Evolutionary conservation across 2,797 vertebrate species (phyloP), one percentile per base, ranked within the genome.

Genomic region (Adelosebastes latens): DNA sequence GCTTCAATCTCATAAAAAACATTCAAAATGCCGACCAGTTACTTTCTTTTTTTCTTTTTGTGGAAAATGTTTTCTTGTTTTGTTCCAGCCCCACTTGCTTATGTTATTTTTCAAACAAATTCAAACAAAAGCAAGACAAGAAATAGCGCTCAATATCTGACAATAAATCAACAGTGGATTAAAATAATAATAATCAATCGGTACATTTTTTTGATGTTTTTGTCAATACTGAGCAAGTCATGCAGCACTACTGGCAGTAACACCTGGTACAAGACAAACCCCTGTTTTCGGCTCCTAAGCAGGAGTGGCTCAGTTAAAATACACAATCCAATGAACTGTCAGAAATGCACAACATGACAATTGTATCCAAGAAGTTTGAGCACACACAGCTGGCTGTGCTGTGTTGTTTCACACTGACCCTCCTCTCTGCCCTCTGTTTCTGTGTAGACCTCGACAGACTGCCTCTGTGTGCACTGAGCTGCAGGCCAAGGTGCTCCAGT

Each of bases 401-500:
- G 39, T 53, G 58, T 63, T 67, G 2, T 58, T 53, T 73, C 68
- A 11, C 46, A 4, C 68, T 79, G 76, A 87, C 53, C n/a, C 46
- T 77, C 69, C 53, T 69, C 32, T 70, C 55, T 31, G 1, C 60
- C n/a, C 49, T 87, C 16, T 85, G 60, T 78, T 77, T 72, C 29
- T 67, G 12, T 24, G 16, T 22, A 95, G 93, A 79, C 87, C 92
- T 56, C 82, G 68, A 13, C 80, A 84, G 65, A 86, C 93, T 13
- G 90, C 92, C 61, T 94, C 97, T 12, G 75, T 97, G 80, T 99
- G 98, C 87, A 75, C 91, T n/a, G 94, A 94, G 64, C 93, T 99
- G 75, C 98, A 99, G 93, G 93, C 94, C 80, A 93, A 96, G 89
- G 97, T 99, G 85, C 92, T 99, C 64, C 94, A 93, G 80, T 99